Evolutionary conservation across 2,113 vertebrate genomes (phyloP).

Genomic region (Ammodytes dubius): DNA sequence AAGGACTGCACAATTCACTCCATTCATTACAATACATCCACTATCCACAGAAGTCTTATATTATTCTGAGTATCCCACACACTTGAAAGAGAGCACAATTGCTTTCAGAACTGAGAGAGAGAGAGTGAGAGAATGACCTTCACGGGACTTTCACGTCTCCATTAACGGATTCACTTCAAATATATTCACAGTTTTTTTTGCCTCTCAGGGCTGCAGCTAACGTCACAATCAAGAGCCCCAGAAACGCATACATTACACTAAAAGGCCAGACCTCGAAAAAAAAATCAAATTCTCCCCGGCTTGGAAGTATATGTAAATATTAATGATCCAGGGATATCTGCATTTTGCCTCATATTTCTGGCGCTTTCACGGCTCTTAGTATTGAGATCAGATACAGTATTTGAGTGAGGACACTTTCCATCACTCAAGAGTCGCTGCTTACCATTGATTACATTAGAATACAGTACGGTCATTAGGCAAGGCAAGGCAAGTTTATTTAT

Average conservation of each 20-base stretch:
- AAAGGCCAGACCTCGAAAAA: constrained; percentile 67
- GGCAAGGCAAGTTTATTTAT: too few species aligned
- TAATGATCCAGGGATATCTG: constrained; percentile 76
- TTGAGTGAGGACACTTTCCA: constrained; percentile 23
- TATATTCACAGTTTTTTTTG: constrained; percentile 70
- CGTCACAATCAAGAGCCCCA: constrained; percentile 73
- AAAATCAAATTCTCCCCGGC: constrained; percentile 75
- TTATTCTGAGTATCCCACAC: constrained; percentile 44
- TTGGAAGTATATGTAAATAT: constrained; percentile 78
- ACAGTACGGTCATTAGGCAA: background rate
- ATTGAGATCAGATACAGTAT: constrained; percentile 45
- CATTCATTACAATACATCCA: constrained; percentile 6
- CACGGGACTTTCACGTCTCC: constrained; percentile 71
- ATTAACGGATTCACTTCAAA: constrained; percentile 80
- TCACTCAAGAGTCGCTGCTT: constrained; percentile 23
- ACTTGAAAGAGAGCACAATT: constrained; percentile 39
- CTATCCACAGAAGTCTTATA: constrained; percentile 40
- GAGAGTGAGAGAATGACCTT: constrained; percentile 73
- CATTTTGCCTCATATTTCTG: constrained; percentile 73
- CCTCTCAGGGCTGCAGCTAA: constrained; percentile 62
- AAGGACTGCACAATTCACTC: constrained; percentile 24
- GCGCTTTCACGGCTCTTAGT: constrained; percentile 48
- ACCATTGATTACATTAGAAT: constrained; percentile 4
- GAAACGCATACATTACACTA: constrained; percentile 76
- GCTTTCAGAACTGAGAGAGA: constrained; percentile 28